Evolutionary conservation across 2,113 vertebrate genomes (phyloP), one percentile per base, ranked within the genome.

Genomic region (Cebus imitator): DNA sequence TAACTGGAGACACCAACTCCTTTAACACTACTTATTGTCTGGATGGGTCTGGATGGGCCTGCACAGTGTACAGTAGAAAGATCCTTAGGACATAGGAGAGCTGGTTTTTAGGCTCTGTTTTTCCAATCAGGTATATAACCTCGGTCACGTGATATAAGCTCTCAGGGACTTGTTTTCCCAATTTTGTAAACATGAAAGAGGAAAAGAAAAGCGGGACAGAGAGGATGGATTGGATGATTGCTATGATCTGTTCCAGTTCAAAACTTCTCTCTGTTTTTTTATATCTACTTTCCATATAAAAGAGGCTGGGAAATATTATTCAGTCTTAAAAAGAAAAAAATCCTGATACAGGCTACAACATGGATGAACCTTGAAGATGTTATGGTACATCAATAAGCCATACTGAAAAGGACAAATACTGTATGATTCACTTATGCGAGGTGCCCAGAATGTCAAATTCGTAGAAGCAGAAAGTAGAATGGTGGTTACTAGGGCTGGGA

Each of bases 131-230:
- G 30, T 50, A 2, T 48, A 57, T 66, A 80, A 80, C 23, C 8
- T 32, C 48, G 21, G 32, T 12, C 37, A 52, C 1, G 9, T 30
- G 55, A 35, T 27, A 68, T 40, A 76, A 66, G 57, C 27, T 94
- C 12, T 37, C 27, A 76, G 27, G 35, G 48, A 68, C n/a, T 76
- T 86, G 25, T 92, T 91, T 83, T 79, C 40, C 73, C 95, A 52
- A 75, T 88, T 91, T 95, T 89, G 20, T 75, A 86, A 94, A 86
- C 13, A 81, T 72, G 40, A 66, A 87, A 21, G 87, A 91, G n/a
- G 84, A 52, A 73, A 95, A 50, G 37, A 88, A 70, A 84, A 90
- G 37, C 61, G 2, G 2, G 35, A 6, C 35, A 79, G 13, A 76
- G 27, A 58, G 6, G 2, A 25, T 80, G 35, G 79, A 55, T 23